Evolutionary conservation across 2,888 invertebrate genomes (phyloP), one percentile per base, ranked within the genome.

Genomic region (Conops quadrifasciatus): DNA sequence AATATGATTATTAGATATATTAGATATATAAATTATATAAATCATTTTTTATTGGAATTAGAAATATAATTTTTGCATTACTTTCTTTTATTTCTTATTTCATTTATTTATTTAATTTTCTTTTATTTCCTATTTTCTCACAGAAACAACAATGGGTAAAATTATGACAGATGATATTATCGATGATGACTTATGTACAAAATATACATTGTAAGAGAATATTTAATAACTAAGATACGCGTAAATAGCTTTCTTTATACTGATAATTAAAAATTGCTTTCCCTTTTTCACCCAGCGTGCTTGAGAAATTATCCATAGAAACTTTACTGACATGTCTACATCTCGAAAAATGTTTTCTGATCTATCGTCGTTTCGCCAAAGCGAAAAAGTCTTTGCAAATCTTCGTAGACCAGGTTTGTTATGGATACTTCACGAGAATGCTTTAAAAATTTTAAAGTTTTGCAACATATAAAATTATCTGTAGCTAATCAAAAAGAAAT

Each of bases 131-230:
- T 19, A 49, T 11, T 49, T 49, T 49, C 49, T 67, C 71, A 0
- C 36, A 76, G 76, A 76, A 71, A 76, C 76, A 11, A 76, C 76
- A 9, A 75, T 76, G 75, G 76, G 76, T 1, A 75, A 76, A 65
- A 16, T 26, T 24, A 60, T 74, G 71, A n/a, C 16, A n/a, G 71
- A 67, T 2, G 75, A 76, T 58, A 21, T 72, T 56, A 70, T 74
- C 2, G 65, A 72, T 2, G 71, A 75, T 49, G 65, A 64, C 47
- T 24, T 74, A 2, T 56, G 68, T 19, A 28, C 24, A 16, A 68
- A 26, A 16, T 72, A 68, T 26, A 64, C 68, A 11, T 68, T 67
- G 75, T 75, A 60, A 73, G 73, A 24, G 4, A 36, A 36, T 7
- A 36, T 36, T 36, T n/a, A n/a, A n/a, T n/a, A n/a, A n/a, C n/a